Evolutionary conservation across 1,140 invertebrate genomes (phyloP), one percentile per base, ranked within the genome.

Genomic region (Thalassaphorura encarpata): DNA sequence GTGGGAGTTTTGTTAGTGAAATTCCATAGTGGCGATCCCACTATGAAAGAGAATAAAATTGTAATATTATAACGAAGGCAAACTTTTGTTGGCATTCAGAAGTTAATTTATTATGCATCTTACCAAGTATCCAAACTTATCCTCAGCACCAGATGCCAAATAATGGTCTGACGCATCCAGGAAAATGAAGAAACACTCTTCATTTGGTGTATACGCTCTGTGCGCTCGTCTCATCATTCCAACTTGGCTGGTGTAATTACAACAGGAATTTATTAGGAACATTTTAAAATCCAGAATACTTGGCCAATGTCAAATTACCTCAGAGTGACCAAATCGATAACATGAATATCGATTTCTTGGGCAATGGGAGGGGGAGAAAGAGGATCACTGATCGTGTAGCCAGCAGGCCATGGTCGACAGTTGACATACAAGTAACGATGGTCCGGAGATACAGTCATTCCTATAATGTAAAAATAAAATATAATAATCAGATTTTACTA

Each of bases 281-380:
- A 11, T 4, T 31, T 8, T 36, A 28, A 47, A 36, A 39, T 51
- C 21, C 31, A 55, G 0, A 39, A 55, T 56, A 49, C 6, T 41
- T 11, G 36, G 36, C 39, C 24, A 15, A 26, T 49, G 19, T 49
- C 41, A 49, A 57, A 70, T 72, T 83, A 78, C 67, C 83, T 81
- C 27, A 91, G 73, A 0, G 82, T 87, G 31, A 80, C 77, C 55
- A 91, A 72, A 73, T 91, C 88, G 62, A 91, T 90, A 1, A 91
- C 87, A 66, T 89, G 86, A 62, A 91, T 87, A 68, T 92, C 88
- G 52, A 91, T 90, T 75, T 91, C 85, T 72, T 89, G 84, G n/a
- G 88, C 87, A 64, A 91, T 88, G 0, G 87, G 87, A 2, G 88
- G 88, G 28, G 88, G 87, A 66, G 83, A 78, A 15, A 89, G 70